These are phyloP conservation scores for Drosophila carrolli DNA, from an alignment of 1,140 invertebrate species.

Conservation along the genomic window DNA sequence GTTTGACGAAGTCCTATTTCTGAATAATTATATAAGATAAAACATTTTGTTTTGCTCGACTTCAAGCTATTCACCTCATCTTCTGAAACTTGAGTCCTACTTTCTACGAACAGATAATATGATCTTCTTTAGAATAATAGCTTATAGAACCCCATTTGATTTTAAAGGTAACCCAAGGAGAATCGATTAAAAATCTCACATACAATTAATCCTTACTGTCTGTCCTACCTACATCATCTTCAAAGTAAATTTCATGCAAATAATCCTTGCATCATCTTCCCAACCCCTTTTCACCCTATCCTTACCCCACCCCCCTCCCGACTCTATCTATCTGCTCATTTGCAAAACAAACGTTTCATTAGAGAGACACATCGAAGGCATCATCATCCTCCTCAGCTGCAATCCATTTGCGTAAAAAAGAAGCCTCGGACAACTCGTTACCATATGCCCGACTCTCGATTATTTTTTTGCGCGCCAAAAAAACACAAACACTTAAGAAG, in stretches of 20 bases:
- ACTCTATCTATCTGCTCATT: conserved; percentile 36
- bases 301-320: conserved; percentile 4
- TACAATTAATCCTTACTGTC: conserved; percentile 32
- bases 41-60: no score
- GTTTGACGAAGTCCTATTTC: no score
- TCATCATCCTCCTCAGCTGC: conserved; percentile 34
- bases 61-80: no score
- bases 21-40: no score
- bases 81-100: neutral
- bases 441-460: conserved; percentile 61
- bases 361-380: conserved; percentile 38
- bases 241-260: conserved; percentile 41
- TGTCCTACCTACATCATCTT: conserved; percentile 34
- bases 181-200: conserved; percentile 32
- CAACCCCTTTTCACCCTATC: conserved; percentile 2
- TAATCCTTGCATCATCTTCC: conserved; percentile 32
- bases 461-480: conserved; percentile 75
- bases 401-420: conserved; percentile 42
- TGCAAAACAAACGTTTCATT: conserved; percentile 69
- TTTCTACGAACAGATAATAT: neutral
- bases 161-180: conserved; percentile 3
- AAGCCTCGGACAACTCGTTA: conserved; percentile 71
- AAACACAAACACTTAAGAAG: conserved; percentile 14
- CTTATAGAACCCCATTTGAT: neutral
- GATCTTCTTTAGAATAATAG: neutral